Evolutionary conservation across 2,797 vertebrate genomes (phyloP), one percentile per base, ranked within the genome.

Genomic region (Girardinus metallicus): DNA sequence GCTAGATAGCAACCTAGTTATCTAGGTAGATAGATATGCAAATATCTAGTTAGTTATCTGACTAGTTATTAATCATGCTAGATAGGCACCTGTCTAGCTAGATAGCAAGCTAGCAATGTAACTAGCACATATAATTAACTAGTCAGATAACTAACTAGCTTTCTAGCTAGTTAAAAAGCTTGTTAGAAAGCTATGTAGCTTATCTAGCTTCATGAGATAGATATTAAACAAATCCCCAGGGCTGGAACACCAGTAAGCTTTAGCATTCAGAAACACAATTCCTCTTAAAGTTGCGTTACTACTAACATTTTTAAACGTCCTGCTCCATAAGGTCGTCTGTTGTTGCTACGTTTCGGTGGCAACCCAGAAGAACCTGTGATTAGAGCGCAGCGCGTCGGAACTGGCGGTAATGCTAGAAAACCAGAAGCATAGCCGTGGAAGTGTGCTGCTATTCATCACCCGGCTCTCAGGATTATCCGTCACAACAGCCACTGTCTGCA

Each of bases 361-460:
- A 26, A 75, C 26, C 26, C 23, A 10, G 60, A 47, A 41, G 31
- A 73, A 68, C 74, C 34, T 74, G 68, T 55, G 46, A 64, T 81
- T 47, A 13, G 73, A 70, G 66, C 57, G 31, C 34, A 76, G 1
- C 46, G 72, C 74, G 41, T 73, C n/a, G 15, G 36, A 80, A 55
- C 36, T 64, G 16, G 39, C 79, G 57, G 82, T 81, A 66, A 75
- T 62, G 68, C 36, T 46, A 73, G 41, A 41, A 43, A 51, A 18
- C 21, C 29, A 60, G 47, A 80, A 77, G 66, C 74, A 13, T 31
- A 75, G 23, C 79, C 66, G 16, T 72, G 71, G 82, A 82, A 85
- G 74, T 21, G 31, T 18, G 71, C 75, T 6, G 12, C 82, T 76
- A 83, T 88, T 91, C 68, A 85, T 85, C 83, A 78, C 72, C 41